Conservation (phyloP, 2,797 vertebrate genomes). For the Liasis olivaceus region DNA sequence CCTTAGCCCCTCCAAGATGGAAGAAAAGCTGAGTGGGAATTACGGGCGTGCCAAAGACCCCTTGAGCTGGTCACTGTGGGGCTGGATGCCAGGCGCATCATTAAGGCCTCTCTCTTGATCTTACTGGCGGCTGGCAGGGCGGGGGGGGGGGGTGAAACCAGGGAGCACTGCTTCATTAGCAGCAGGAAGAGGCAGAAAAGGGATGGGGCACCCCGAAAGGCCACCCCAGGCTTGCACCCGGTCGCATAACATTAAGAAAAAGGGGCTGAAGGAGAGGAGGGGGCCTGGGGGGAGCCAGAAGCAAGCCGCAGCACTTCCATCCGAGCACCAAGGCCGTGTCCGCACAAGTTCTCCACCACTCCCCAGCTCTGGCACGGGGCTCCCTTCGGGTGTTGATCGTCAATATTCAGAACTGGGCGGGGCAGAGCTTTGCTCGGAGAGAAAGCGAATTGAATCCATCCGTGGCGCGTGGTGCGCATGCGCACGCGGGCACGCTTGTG, state of each 20-base stretch:
- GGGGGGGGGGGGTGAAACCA: conserved; percentile 65
- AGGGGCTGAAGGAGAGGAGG: neutral
- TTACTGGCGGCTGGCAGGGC: conserved; percentile 55
- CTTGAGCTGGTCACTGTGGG: conserved; percentile 58
- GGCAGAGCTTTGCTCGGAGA: neutral
- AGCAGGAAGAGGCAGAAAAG: conserved; percentile 43
- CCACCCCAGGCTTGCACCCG: conserved; percentile 57
- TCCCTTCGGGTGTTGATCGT: no score
- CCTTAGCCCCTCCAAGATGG: neutral
- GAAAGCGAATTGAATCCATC: neutral
- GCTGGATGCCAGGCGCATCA: conserved; percentile 55
- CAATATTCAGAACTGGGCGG: neutral
- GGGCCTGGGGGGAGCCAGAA: neutral
- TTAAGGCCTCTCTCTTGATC: conserved; percentile 67
- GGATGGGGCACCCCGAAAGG: conserved; percentile 49
- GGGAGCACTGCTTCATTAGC: conserved; percentile 68
- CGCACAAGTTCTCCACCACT: neutral
- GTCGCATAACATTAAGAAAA: conserved; percentile 57
- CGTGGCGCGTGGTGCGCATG: no score
- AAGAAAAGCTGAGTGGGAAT: conserved; percentile 55
- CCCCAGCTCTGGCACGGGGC: neutral
- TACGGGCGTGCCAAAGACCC: conserved; percentile 53
- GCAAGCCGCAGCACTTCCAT: conserved; percentile 22
- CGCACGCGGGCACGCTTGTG: no score
- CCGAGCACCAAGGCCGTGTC: no score